Percentiles rank a stretch among this genome's conserved stretches.
phyloP scores from a whole-genome alignment of 2,888 invertebrate genomes.

The Agrotis segetum region DNA sequence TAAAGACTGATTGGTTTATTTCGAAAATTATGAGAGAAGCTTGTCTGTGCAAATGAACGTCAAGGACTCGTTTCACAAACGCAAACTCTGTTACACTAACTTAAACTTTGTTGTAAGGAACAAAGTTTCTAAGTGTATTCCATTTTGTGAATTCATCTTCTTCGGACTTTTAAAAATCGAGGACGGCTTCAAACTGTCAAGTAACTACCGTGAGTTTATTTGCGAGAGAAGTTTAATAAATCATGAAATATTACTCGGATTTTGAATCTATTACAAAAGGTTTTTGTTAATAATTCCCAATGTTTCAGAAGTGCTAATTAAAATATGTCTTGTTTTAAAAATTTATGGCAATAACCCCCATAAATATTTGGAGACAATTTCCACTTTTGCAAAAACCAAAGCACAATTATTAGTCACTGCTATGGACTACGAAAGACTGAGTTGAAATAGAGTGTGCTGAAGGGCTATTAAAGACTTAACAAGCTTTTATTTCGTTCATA shows the following conservation, averaged over 20 bases:
- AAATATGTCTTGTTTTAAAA: too few relatives aligned
- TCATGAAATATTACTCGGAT: not conserved
- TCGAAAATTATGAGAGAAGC: slow-evolving; percentile 43
- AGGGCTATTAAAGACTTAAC: too few relatives aligned
- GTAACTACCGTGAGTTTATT: slow-evolving; percentile 14
- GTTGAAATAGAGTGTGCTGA: too few relatives aligned
- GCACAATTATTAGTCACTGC: too few relatives aligned
- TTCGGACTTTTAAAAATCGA: slow-evolving; percentile 52
- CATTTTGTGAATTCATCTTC: slow-evolving; percentile 62
- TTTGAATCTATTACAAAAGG: not conserved
- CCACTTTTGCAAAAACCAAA: too few relatives aligned
- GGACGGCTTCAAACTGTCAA: slow-evolving; percentile 46
- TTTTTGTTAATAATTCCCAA: not conserved
- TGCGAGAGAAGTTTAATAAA: slow-evolving; percentile 6
- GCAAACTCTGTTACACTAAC: slow-evolving; percentile 61
- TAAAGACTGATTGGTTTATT: slow-evolving; percentile 56
- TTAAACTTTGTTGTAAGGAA: slow-evolving; percentile 54
- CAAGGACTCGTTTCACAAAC: slow-evolving; percentile 50
- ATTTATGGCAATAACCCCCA: too few relatives aligned
- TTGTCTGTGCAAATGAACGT: slow-evolving; percentile 39
- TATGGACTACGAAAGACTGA: too few relatives aligned
- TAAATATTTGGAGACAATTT: too few relatives aligned
- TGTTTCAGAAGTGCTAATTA: not conserved
- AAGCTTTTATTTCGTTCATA: too few relatives aligned
- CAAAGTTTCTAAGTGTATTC: slow-evolving; percentile 59